These are phyloP conservation scores for Phymanthus crucifer DNA, from an alignment of 92 coral and sea anemone species.

Conservation along the genomic window DNA sequence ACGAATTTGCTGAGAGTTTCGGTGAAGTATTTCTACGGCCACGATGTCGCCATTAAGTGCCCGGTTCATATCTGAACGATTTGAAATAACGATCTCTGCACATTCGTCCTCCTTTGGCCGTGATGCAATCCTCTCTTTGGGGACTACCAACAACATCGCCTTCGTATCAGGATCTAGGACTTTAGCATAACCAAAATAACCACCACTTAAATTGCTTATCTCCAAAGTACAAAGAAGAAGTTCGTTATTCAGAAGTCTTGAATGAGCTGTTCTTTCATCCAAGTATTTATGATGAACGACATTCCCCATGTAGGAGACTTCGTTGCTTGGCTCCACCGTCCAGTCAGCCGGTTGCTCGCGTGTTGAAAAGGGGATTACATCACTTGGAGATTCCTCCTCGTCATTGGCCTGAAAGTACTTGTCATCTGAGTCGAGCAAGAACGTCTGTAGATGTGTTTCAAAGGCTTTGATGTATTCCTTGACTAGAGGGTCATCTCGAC, in stretches of 20 bases:
- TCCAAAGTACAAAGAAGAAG: conserved; percentile 54
- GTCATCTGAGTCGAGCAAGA: conserved; percentile 8
- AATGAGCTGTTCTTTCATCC: conserved; percentile 47
- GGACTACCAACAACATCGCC: conserved; percentile 25
- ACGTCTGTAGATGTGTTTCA: conserved; percentile 47
- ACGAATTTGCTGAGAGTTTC: conserved; percentile 18
- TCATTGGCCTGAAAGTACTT: conserved; percentile 22
- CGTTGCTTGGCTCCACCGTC: not conserved
- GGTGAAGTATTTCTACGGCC: conserved; percentile 63
- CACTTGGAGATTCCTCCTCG: conserved; percentile 9
- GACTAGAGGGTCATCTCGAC: conserved; percentile 91
- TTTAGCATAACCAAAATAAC: conserved; percentile 62
- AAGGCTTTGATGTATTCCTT: conserved; percentile 88
- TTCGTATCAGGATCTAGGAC: not conserved
- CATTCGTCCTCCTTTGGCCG: conserved; percentile 46
- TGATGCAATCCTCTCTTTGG: conserved; percentile 62
- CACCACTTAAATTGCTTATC: conserved; percentile 64
- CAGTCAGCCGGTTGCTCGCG: not conserved
- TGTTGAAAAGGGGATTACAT: not conserved
- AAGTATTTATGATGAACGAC: conserved; percentile 79
- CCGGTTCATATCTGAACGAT: conserved; percentile 74
- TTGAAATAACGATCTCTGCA: conserved; percentile 63
- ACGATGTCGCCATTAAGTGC: conserved; percentile 85
- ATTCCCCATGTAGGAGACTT: conserved; percentile 39
- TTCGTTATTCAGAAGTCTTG: conserved; percentile 53